phyloP scores from a whole-genome alignment of 1,140 invertebrate genomes.

The Batillaria attramentaria region DNA sequence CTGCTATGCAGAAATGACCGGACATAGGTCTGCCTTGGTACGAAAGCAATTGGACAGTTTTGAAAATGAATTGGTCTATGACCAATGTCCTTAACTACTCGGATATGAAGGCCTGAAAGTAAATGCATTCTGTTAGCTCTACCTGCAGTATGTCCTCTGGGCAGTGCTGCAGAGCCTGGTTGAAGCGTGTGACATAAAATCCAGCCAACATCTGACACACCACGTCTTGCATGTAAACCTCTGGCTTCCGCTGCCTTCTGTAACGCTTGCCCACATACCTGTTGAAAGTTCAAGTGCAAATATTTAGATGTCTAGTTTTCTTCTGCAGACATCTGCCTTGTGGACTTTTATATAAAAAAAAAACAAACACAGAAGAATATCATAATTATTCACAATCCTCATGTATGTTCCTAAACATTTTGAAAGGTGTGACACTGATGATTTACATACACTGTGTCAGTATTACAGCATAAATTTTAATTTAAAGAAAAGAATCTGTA shows the following conservation, averaged over 20 bases:
- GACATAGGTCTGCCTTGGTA: not conserved
- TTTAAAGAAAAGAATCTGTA: too few species aligned
- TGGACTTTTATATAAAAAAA: not conserved
- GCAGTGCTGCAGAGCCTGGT: constrained; percentile 36
- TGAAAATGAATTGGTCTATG: too few species aligned
- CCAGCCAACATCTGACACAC: constrained; percentile 46
- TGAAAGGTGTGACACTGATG: too few species aligned
- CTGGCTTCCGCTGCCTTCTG: constrained; percentile 25
- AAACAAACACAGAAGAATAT: too few species aligned
- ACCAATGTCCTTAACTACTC: not conserved
- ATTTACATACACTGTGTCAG: too few species aligned
- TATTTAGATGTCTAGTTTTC: not conserved
- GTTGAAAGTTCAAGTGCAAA: not conserved
- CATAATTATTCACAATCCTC: too few species aligned
- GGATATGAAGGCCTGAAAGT: not conserved
- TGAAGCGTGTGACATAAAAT: constrained; percentile 45
- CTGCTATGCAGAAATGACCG: too few species aligned
- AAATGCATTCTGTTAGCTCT: too few species aligned
- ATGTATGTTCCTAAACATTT: too few species aligned
- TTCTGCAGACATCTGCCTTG: not conserved
- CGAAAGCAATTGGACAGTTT: not conserved
- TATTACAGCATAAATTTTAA: too few species aligned
- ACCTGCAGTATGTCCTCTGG: constrained; percentile 25
- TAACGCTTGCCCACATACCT: constrained; percentile 50
- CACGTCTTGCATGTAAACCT: constrained; percentile 44